Evolutionary conservation across 1,140 invertebrate species (phyloP).

Genomic region (Calephelis virginiensis): DNA sequence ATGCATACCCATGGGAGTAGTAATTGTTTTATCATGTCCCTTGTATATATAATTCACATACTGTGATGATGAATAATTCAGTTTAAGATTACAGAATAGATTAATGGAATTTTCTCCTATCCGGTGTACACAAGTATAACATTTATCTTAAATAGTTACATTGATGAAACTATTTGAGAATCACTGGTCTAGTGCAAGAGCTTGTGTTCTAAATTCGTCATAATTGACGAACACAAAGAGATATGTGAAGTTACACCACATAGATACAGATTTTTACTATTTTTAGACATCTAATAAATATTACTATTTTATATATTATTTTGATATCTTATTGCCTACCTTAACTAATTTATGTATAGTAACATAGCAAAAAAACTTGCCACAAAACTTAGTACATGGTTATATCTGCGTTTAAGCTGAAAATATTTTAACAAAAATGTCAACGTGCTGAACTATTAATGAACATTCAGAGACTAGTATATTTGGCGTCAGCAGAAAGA

Average conservation of each 20-base stretch:
- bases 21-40: too few relatives aligned
- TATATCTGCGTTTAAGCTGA: too few relatives aligned
- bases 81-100: too few relatives aligned
- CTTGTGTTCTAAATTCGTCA: neutral
- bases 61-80: too few relatives aligned
- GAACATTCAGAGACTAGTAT: neutral
- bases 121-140: too few relatives aligned
- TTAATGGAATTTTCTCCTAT: too few relatives aligned
- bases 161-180: too few relatives aligned
- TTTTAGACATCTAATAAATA: neutral
- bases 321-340: neutral
- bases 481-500: neutral
- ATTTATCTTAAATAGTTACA: too few relatives aligned
- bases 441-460: neutral
- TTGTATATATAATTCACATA: too few relatives aligned
- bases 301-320: slow-evolving; percentile 3
- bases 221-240: neutral
- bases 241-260: slow-evolving; percentile 11
- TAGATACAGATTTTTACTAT: neutral
- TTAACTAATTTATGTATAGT: neutral
- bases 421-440: neutral
- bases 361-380: neutral
- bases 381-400: neutral
- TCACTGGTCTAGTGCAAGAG: neutral
- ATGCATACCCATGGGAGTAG: too few relatives aligned